Base-by-base conservation (phyloP, 2,888 invertebrate species). In the Caenorhabditis sp. region DNA sequence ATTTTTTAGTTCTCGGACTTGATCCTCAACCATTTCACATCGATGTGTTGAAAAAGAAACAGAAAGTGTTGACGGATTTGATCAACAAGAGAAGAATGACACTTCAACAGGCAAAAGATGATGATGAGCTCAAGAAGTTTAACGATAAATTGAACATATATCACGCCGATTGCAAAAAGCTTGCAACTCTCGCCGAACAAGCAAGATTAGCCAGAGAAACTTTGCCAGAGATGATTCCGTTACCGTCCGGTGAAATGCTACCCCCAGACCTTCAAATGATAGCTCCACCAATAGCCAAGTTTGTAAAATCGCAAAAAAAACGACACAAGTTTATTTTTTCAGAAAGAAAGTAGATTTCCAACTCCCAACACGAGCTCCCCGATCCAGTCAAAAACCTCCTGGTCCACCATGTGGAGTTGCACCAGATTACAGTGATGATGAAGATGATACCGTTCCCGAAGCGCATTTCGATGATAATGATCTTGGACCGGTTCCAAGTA, bases 371-470 rank as follows among this genome's bases (percentile, higher is more conserved):
- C 53, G 73, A 31, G 62, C 74, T 10, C 64, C 67, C 0, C 63
- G 66, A n/a, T 63, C 65, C n/a, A 63, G 66, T 21, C 38, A 62
- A 23, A 69, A 73, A 31, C 79, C 79, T 1, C 78, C 80, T n/a
- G 85, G 85, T 14, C 81, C 81, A 7, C 85, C 85, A 10, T 78
- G 81, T 54, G 84, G 84, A 49, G 23, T 76, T 21, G 82, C 84
- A 10, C 83, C 77, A 10, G 68, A 63, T 25, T 67, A 80, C 36
- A 77, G 80, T 23, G 81, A 82, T 53, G 73, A 72, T 26, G 84
- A 83, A 20, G 80, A 80, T 17, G 73, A 76, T 8, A 67, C 67
- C 5, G 36, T 63, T 21, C 59, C 59, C 21, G 80, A 80, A 36
- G 67, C 63, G 10, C 67, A 76, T 12, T 63, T 70, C 20, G 81